These are phyloP conservation scores for Arion vulgaris DNA, from an alignment of 1,140 invertebrate genomes.

Conservation along the genomic window DNA sequence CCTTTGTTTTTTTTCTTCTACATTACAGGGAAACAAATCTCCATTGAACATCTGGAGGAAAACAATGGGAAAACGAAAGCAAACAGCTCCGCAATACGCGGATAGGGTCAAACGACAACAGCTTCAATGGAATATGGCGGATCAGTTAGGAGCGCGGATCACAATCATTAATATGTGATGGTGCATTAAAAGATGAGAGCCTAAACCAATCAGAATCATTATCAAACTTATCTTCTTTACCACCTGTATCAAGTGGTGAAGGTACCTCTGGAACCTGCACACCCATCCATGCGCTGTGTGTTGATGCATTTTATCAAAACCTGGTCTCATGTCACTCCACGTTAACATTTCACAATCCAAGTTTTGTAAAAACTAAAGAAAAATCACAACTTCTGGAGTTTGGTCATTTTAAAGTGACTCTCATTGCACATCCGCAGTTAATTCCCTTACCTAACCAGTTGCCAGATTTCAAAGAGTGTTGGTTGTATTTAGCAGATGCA, in stretches of 20 bases:
- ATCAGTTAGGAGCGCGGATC: constrained; percentile 41
- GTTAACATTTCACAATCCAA: background rate
- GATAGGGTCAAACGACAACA: constrained; percentile 56
- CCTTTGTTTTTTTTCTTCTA: no score
- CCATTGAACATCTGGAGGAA: no score
- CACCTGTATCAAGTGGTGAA: constrained; percentile 11
- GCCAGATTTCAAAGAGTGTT: constrained; percentile 54
- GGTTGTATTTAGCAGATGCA: constrained; percentile 63
- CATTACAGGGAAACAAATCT: no score
- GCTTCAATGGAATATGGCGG: constrained; percentile 65
- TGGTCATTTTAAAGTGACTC: constrained; percentile 51
- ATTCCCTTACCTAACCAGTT: constrained; percentile 30
- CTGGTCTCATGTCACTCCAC: constrained; percentile 20
- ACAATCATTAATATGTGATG: constrained; percentile 48
- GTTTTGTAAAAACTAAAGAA: background rate
- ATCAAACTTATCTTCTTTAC: background rate
- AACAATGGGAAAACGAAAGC: constrained; percentile 67
- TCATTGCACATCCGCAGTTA: constrained; percentile 28
- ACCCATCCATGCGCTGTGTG: constrained; percentile 22
- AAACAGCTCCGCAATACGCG: constrained; percentile 50
- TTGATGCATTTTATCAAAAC: constrained; percentile 37
- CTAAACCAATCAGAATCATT: background rate
- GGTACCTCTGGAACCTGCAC: background rate
- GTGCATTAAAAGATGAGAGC: constrained; percentile 44
- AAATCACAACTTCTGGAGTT: constrained; percentile 36